Evolutionary conservation across 1,140 invertebrate genomes (phyloP), one percentile per base, ranked within the genome.

Genomic region (Schmidtea mediterranea): DNA sequence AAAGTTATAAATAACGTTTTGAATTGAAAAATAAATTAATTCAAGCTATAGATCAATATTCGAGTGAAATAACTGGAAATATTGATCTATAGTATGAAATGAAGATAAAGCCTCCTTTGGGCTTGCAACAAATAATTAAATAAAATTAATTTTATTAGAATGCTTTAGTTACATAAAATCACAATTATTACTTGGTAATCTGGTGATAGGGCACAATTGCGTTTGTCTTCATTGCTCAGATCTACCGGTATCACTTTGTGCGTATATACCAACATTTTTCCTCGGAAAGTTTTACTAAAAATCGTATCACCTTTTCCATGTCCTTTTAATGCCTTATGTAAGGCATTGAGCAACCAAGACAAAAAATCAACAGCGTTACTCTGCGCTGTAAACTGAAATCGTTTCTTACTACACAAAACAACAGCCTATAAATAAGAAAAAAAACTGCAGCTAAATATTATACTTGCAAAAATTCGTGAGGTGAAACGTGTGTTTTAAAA

Each of bases 401-500:
- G 75, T 60, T 98, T 98, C 62, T 86, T 82, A 57, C 84, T 92
- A 77, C 86, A 95, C 6, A 95, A 67, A 1, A 97, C 90, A 24
- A 98, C 87, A 26, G 92, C 84, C 67, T 48, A 23, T 6, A 23
- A 12, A 41, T 19, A 6, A 23, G 12, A 41, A 3, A 19, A 19
- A 5, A 5, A 5, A 19, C 10, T 32, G 10, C 10, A 32, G 26
- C 3, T 32, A 32, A 32, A 32, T 6, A 32, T 6, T 6, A 6
- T 12, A 41, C 40, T 23, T 98, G 92, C 12, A 99, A 67, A 90
- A 99, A 98, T 72, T 98, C 92, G 66, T 98, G 92, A 0, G 92
- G 92, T 46, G 86, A 94, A 1, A 99, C 92, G 61, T 99, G 92
- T 2, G 89, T 82, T 69, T 97, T 97, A 60, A 99, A 98, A 61